Evolutionary conservation across 2,888 invertebrate species (phyloP), one percentile per base, ranked within the genome.

Genomic region (Chloroclysta siterata): DNA sequence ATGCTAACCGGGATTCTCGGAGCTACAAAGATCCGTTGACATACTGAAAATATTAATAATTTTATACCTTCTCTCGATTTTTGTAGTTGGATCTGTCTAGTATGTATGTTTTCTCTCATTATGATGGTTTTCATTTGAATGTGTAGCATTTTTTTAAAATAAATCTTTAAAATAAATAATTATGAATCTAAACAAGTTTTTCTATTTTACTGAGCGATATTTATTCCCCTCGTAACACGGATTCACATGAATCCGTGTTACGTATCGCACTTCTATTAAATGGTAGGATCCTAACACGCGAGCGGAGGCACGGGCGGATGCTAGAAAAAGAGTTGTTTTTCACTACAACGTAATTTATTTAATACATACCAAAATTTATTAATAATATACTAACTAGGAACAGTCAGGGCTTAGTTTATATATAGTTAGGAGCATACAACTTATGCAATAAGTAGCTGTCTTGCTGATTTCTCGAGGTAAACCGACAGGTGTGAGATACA

Each of bases 261-360:
- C n/a, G n/a, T n/a, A n/a, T n/a, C n/a, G n/a, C n/a, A 2, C 22
- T 22, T 22, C 3, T 22, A 2, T 22, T 22, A 22, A 1, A 22
- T 3, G 22, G 22, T n/a, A n/a, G 22, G 1, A 22, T 22, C 22
- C 22, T 22, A 22, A 22, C 22, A 22, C 22, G 22, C 1, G 33
- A 33, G 33, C 33, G 33, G 33, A 33, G 33, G 5, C 33, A 8
- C 8, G 33, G 8, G 33, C 33, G 33, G 33, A 33, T 33, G 33
- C 33, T 39, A 39, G 47, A 17, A 53, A 59, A 46, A 53, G 36
- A 28, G 6, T 11, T 33, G 5, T 51, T 11, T 14, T 51, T 61
- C 46, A 33, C 55, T 52, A 61, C 51, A 41, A 44, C 33, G 42
- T 28, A 51, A 55, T 61, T 51, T 60, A 60, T 60, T 60, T 46